Base-by-base conservation (phyloP, 2,888 invertebrate genomes). In the Caprella mutica region DNA sequence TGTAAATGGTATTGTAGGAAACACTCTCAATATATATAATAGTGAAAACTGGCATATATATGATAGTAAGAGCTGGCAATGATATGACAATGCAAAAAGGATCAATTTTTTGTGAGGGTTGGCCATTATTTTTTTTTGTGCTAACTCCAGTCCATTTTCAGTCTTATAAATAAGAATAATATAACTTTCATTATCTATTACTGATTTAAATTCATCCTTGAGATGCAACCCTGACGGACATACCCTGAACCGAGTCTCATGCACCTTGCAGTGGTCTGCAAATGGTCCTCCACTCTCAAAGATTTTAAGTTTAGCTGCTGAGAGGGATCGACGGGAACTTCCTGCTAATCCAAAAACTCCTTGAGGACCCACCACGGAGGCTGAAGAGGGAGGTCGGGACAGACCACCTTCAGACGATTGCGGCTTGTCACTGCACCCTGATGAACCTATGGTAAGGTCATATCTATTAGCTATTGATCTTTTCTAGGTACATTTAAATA, bases 181-280 rank as follows among this genome's bases (percentile, higher is more conserved):
- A n/a, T n/a, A n/a, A n/a, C n/a, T n/a, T n/a, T n/a, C n/a, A n/a
- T n/a, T n/a, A n/a, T n/a, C 35, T n/a, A 35, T n/a, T 35, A 35
- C 9, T 12, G 35, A 35, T 35, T 35, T 9, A 35, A 35, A n/a
- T 9, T n/a, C n/a, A n/a, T n/a, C n/a, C 35, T 12, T 12, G 9
- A 35, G 9, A 9, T n/a, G 9, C 35, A 29, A 12, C 27, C 6
- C 2, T 17, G 17, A 14, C 6, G n/a, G 17, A 35, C 52, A 50
- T 52, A 63, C 63, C 58, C 63, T 57, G 55, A 63, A 63, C 46
- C 53, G 52, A 21, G 50, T 55, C 66, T 79, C 79, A 67, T 80
- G 80, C 5, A 76, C 75, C 42, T 80, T 76, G 68, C 81, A 81
- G 70, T 81, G 81, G 58, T 78, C 77, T 19, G 80, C 77, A 68